A percentile compares a stretch with the other conserved stretches of the same genome.
These are phyloP conservation scores for Clusia tigrina DNA, from an alignment of 2,888 invertebrate species.

Conservation along the genomic window DNA sequence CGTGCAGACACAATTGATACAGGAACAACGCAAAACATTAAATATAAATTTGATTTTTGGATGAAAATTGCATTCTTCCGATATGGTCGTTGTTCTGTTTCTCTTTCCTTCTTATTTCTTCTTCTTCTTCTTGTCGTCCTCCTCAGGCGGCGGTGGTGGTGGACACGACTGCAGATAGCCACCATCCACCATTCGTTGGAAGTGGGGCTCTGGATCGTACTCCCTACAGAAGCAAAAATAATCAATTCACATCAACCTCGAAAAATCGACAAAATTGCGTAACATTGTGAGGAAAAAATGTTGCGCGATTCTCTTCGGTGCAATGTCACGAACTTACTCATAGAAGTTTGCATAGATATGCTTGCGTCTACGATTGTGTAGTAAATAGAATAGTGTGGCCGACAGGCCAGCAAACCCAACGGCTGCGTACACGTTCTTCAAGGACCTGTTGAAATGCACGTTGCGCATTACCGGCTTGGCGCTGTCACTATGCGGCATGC, in stretches of 20 bases:
- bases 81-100: too few species aligned
- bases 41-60: too few species aligned
- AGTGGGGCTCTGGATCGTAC: not conserved
- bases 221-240: not conserved
- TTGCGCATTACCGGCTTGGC: conserved; percentile 1
- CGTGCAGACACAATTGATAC: too few species aligned
- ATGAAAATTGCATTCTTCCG: not conserved
- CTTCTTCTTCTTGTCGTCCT: not conserved
- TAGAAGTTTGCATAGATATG: not conserved
- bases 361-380: not conserved
- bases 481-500: too few species aligned
- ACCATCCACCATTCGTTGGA: not conserved
- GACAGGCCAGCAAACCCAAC: not conserved
- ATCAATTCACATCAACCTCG: not conserved
- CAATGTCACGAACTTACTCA: too few species aligned
- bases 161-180: not conserved
- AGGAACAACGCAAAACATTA: too few species aligned
- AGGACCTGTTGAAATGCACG: not conserved
- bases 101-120: not conserved
- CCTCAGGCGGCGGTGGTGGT: not conserved
- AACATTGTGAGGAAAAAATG: not conserved
- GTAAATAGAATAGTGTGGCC: not conserved
- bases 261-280: not conserved
- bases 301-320: too few species aligned
- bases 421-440: not conserved